phyloP scores from a whole-genome alignment of 1,140 invertebrate species.

The Parasteatoda tepidariorum region DNA sequence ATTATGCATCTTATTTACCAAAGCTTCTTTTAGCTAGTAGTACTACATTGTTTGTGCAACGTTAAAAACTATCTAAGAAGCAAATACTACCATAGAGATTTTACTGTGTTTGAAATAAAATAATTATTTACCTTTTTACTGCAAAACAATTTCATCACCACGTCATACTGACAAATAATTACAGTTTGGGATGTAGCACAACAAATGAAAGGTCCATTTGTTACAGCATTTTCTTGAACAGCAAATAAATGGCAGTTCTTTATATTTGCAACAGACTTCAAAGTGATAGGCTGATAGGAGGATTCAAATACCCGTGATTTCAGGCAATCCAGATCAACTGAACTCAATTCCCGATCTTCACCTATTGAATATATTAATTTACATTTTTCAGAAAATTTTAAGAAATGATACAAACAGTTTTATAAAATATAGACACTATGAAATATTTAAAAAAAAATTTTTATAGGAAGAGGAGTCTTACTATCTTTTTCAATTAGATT shows the following conservation, averaged over 20 bases:
- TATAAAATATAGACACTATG: background rate
- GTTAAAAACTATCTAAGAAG: too few relatives aligned
- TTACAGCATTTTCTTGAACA: slow-evolving; percentile 66
- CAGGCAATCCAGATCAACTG: slow-evolving; percentile 70
- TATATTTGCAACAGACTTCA: slow-evolving; percentile 65
- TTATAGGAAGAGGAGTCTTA: too few relatives aligned
- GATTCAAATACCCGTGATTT: background rate
- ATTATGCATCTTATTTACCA: too few relatives aligned
- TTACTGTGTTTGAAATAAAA: too few relatives aligned
- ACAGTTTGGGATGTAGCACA: slow-evolving; percentile 78
- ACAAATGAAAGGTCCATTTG: slow-evolving; percentile 69
- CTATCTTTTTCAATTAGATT: too few relatives aligned
- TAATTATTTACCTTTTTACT: slow-evolving; percentile 66
- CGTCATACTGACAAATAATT: slow-evolving; percentile 68
- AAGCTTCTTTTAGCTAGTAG: too few relatives aligned
- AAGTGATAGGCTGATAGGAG: slow-evolving; percentile 29
- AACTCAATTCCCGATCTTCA: slow-evolving; percentile 74
- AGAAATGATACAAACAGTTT: background rate
- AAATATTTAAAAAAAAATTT: too few relatives aligned
- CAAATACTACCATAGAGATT: too few relatives aligned
- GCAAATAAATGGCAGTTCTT: slow-evolving; percentile 76
- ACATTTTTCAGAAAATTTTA: background rate
- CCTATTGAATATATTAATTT: background rate
- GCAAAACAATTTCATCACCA: slow-evolving; percentile 65
- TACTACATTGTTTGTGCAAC: too few relatives aligned